A percentile compares a stretch with the other conserved stretches of the same genome.
Evolutionary conservation across 2,888 invertebrate species (phyloP).

Genomic region (Microdon myrmicae): DNA sequence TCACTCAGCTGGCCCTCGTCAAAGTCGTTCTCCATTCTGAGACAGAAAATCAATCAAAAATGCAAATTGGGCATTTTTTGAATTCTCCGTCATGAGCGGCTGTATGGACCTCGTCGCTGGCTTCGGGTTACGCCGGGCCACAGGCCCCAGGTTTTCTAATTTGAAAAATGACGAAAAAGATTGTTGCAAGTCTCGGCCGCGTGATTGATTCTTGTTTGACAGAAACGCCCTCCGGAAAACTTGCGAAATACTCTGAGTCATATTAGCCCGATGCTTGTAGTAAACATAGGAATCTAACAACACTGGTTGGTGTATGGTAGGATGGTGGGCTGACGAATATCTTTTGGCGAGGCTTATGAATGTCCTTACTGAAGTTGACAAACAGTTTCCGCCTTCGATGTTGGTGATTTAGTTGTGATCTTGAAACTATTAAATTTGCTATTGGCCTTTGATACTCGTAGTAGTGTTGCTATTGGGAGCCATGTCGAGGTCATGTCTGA

Average conservation of each 20-base stretch:
- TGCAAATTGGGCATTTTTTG: conserved; percentile 24
- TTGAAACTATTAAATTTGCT: too few relatives aligned
- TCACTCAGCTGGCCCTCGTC: not conserved
- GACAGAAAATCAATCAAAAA: conserved; percentile 36
- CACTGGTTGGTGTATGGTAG: too few relatives aligned
- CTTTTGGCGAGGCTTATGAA: too few relatives aligned
- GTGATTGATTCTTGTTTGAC: conserved; percentile 19
- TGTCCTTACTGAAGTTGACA: too few relatives aligned
- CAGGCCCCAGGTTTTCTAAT: not conserved
- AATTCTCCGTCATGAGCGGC: too few relatives aligned
- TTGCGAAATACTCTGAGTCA: conserved; percentile 18
- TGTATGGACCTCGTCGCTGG: conserved; percentile 1
- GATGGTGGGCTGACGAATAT: too few relatives aligned
- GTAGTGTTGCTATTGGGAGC: too few relatives aligned
- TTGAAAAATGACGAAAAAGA: not conserved
- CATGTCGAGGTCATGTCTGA: too few relatives aligned
- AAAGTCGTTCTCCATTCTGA: conserved; percentile 6
- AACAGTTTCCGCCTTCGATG: too few relatives aligned
- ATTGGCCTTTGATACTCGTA: too few relatives aligned
- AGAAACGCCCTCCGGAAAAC: conserved; percentile 22
- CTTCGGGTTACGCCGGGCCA: conserved; percentile 6
- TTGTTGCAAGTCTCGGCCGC: too few relatives aligned
- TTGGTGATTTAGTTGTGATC: too few relatives aligned
- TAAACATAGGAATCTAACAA: conserved; percentile 38
- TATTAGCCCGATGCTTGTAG: not conserved